These are phyloP conservation scores for Porites rus DNA, from an alignment of 92 coral and sea anemone genomes.

Conservation along the genomic window DNA sequence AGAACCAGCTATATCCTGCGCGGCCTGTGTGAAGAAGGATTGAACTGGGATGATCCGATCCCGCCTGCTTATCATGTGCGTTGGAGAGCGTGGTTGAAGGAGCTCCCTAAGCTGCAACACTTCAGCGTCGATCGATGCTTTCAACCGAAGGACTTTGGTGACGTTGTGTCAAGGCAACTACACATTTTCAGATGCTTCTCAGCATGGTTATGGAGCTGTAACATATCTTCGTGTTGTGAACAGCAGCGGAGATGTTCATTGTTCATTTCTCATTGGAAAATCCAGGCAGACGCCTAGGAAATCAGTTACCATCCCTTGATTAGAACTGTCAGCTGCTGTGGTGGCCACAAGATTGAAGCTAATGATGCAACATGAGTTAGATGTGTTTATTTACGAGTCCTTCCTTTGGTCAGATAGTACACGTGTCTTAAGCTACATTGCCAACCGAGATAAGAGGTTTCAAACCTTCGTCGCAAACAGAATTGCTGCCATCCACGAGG, in stretches of 20 bases:
- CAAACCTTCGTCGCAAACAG: slow-evolving; percentile 23
- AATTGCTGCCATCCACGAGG: slow-evolving; percentile 4
- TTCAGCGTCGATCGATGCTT: slow-evolving; percentile 20
- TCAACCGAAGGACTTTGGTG: slow-evolving; percentile 47
- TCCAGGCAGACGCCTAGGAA: slow-evolving; percentile 18
- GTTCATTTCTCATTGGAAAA: slow-evolving; percentile 2
- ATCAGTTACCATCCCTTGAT: slow-evolving; percentile 1
- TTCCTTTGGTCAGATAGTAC: slow-evolving; percentile 19
- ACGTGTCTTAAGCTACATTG: not conserved
- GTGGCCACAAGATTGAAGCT: not conserved
- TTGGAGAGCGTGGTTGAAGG: slow-evolving; percentile 44
- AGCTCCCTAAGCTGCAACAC: slow-evolving; percentile 41
- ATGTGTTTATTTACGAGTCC: not conserved
- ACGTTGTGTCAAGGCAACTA: slow-evolving; percentile 44
- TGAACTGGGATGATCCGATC: slow-evolving; percentile 40
- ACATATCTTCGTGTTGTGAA: slow-evolving; percentile 23
- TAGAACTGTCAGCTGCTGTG: slow-evolving; percentile 8
- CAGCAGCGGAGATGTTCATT: not conserved
- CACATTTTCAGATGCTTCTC: slow-evolving; percentile 53
- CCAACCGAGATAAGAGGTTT: not conserved
- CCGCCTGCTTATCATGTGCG: slow-evolving; percentile 19
- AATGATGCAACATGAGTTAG: slow-evolving; percentile 22
- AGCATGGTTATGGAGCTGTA: slow-evolving; percentile 44
- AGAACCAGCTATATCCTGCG: not conserved
- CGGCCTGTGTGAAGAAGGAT: not conserved